A percentile compares a stretch with the other conserved stretches of the same genome.
Conservation (phyloP, 2,797 vertebrate species). For the Syndactyla subalaris region DNA sequence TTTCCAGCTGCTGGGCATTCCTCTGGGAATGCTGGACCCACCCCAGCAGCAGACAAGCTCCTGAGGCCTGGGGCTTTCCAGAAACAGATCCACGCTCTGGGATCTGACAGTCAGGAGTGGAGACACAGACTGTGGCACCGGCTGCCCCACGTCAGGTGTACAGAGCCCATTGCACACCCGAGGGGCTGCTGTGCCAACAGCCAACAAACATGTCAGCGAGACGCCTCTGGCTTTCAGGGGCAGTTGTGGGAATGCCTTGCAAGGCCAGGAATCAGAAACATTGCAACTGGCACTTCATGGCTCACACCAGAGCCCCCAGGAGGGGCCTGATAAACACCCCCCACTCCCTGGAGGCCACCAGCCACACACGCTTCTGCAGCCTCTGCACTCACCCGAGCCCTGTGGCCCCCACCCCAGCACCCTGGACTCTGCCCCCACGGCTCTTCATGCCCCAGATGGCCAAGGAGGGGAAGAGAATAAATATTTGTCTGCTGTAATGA, state of each 20-base stretch:
- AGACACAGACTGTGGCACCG: fast-evolving
- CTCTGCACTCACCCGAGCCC: neutral
- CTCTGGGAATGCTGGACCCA: neutral
- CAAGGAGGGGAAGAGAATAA: neutral
- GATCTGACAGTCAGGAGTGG: too few relatives aligned
- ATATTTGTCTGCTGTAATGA: neutral
- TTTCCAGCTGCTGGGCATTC: neutral
- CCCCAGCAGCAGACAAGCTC: fast-evolving
- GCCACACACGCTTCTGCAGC: fast-evolving
- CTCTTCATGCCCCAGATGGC: fast-evolving
- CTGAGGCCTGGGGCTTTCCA: neutral
- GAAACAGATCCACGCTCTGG: neutral
- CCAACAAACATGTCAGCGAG: neutral
- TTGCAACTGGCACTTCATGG: fast-evolving
- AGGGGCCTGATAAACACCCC: neutral
- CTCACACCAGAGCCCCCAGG: neutral
- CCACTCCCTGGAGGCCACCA: neutral
- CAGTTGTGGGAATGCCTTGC: fast-evolving
- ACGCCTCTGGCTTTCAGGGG: neutral
- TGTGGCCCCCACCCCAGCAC: fast-evolving
- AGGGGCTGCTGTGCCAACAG: fast-evolving
- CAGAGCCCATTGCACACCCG: fast-evolving
- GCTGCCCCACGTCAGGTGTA: neutral
- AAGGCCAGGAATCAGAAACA: neutral
- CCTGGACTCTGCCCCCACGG: neutral